phyloP scores from a whole-genome alignment of 2,888 invertebrate genomes.

The Macroteleia sp. region DNA sequence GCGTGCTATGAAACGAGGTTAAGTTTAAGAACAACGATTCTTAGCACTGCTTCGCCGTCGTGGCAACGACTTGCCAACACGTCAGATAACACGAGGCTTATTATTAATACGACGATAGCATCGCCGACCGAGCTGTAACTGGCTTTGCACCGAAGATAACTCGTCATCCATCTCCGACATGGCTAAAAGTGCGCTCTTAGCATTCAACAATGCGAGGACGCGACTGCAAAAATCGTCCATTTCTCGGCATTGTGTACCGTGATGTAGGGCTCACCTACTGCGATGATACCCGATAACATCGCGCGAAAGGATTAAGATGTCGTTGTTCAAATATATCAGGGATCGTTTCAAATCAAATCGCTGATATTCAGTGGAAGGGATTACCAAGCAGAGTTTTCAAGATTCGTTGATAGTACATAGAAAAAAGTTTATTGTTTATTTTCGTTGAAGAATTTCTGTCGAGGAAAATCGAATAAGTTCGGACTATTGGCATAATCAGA shows the following conservation, averaged over 20 bases:
- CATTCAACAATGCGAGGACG: neutral
- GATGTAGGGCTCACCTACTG: conserved; percentile 6
- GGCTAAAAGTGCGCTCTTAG: conserved; percentile 26
- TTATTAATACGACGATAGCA: conserved; percentile 77
- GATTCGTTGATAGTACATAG: neutral
- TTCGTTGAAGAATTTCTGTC: no score
- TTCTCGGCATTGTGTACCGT: conserved; percentile 41
- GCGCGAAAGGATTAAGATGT: conserved; percentile 33
- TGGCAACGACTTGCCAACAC: conserved; percentile 52
- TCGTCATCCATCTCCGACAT: conserved; percentile 72
- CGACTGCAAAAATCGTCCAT: conserved; percentile 69
- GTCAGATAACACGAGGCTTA: conserved; percentile 59
- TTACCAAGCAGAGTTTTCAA: no score
- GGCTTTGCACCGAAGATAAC: conserved; percentile 70
- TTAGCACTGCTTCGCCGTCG: neutral
- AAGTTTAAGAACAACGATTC: conserved; percentile 34
- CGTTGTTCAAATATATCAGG: conserved; percentile 5
- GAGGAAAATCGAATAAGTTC: no score
- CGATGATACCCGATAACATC: conserved; percentile 26
- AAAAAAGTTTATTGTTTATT: neutral
- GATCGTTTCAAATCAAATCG: conserved; percentile 9
- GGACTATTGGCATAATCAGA: no score
- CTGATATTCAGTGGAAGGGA: no score
- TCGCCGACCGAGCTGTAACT: conserved; percentile 72
- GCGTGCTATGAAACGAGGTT: conserved; percentile 55